Conservation (phyloP, 2,888 invertebrate genomes). For the Melanostoma scalare region DNA sequence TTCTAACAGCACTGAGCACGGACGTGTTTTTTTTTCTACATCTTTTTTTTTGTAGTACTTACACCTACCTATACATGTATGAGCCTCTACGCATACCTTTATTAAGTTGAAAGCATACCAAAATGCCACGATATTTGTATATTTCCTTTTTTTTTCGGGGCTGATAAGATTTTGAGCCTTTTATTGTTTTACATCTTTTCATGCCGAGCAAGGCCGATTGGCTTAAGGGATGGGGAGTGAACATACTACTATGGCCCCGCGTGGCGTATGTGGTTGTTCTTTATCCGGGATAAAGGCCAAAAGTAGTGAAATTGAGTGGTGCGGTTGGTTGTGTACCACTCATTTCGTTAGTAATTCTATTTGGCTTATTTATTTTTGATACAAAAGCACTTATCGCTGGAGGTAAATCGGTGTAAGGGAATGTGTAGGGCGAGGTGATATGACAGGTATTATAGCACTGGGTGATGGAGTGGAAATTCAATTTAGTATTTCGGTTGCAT, state of each 20-base stretch:
- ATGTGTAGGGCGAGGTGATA: neutral
- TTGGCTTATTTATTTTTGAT: slow-evolving; percentile 71
- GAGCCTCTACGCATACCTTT: neutral
- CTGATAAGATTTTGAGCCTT: slow-evolving; percentile 51
- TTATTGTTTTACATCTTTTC: slow-evolving; percentile 55
- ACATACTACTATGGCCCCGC: neutral
- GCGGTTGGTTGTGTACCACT: slow-evolving; percentile 36
- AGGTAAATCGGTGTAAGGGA: slow-evolving; percentile 32
- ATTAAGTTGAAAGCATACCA: neutral
- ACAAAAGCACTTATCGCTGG: slow-evolving; percentile 66
- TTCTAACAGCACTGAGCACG: slow-evolving; percentile 31
- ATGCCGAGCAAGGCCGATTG: neutral
- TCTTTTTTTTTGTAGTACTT: neutral
- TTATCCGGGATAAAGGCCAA: slow-evolving; percentile 30
- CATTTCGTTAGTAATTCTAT: slow-evolving; percentile 70
- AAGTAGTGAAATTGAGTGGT: slow-evolving; percentile 48
- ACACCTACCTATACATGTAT: slow-evolving; percentile 1
- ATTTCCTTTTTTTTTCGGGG: slow-evolving; percentile 36
- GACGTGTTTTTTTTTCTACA: slow-evolving; percentile 10
- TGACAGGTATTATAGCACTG: slow-evolving; percentile 21
- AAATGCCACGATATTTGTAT: slow-evolving; percentile 18
- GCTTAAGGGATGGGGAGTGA: slow-evolving; percentile 7
- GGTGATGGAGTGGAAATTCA: slow-evolving; percentile 49
- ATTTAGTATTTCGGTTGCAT: slow-evolving; percentile 46
- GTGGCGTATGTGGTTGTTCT: slow-evolving; percentile 38